Conservation (phyloP, 2,888 invertebrate genomes). For the Aspidiotus rigidus region DNA sequence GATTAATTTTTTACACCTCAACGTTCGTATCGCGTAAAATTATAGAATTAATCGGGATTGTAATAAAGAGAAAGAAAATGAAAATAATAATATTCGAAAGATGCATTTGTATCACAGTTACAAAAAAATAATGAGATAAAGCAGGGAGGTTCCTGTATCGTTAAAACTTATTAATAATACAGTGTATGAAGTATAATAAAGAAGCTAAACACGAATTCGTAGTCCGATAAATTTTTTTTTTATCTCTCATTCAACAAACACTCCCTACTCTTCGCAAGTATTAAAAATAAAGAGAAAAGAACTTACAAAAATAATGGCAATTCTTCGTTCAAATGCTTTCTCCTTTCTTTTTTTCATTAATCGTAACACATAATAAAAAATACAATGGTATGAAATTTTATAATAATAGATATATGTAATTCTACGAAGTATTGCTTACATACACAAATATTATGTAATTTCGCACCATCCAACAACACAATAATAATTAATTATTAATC, state of each 20-base stretch:
- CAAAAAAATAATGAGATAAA: conserved; percentile 26
- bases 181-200: too few relatives aligned
- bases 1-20: too few relatives aligned
- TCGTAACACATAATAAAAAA: too few relatives aligned
- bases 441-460: too few relatives aligned
- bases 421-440: too few relatives aligned
- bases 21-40: too few relatives aligned
- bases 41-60: background rate
- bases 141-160: conserved; percentile 23
- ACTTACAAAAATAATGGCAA: conserved; percentile 8
- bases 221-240: background rate
- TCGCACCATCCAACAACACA: too few relatives aligned
- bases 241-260: background rate
- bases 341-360: too few relatives aligned
- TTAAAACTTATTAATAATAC: conserved; percentile 11
- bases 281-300: background rate
- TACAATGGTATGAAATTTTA: too few relatives aligned
- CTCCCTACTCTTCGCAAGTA: background rate
- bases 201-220: background rate
- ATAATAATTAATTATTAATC: too few relatives aligned
- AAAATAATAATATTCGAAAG: conserved; percentile 25
- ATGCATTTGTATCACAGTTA: conserved; percentile 31
- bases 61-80: conserved; percentile 19
- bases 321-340: background rate
- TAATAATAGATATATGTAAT: too few relatives aligned